Evolutionary conservation across 2,113 vertebrate species (phyloP).

Genomic region (Nibea albiflora): DNA sequence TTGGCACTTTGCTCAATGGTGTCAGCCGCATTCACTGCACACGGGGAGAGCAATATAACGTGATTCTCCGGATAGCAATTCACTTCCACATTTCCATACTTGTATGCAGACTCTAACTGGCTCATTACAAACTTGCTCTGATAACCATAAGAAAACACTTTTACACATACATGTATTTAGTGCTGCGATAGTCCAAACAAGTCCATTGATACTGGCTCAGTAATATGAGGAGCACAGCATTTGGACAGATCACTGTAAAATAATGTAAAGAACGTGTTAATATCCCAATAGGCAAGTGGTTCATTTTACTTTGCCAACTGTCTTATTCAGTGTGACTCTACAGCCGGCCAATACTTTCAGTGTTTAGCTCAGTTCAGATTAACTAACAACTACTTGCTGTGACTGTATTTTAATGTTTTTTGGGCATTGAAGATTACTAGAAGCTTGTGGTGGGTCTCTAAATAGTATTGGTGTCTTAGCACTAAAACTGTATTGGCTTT

Average conservation of each 20-base stretch:
- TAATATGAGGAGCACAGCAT: slow-evolving; percentile 4
- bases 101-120: slow-evolving; percentile 3
- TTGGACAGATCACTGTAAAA: slow-evolving; percentile 32
- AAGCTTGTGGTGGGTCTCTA: background rate
- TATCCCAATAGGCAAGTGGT: slow-evolving; percentile 21
- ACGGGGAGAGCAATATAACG: background rate
- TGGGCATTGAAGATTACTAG: background rate
- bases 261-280: slow-evolving; percentile 55
- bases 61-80: background rate
- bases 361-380: slow-evolving; percentile 24
- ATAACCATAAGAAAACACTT: background rate
- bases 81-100: background rate
- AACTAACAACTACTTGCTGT: background rate
- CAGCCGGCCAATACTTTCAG: slow-evolving; percentile 19
- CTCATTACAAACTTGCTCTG: background rate
- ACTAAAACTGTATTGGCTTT: background rate
- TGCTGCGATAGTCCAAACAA: background rate
- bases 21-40: slow-evolving; percentile 10
- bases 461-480: slow-evolving; percentile 2
- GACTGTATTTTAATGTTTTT: background rate
- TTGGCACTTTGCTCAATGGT: background rate
- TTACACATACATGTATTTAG: background rate
- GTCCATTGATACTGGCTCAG: background rate
- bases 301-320: slow-evolving; percentile 11
- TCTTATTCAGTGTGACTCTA: slow-evolving; percentile 17